A percentile compares a stretch with the other conserved stretches of the same genome.
phyloP scores from a whole-genome alignment of 2,888 invertebrate genomes.

The Folsomia manolachei region DNA sequence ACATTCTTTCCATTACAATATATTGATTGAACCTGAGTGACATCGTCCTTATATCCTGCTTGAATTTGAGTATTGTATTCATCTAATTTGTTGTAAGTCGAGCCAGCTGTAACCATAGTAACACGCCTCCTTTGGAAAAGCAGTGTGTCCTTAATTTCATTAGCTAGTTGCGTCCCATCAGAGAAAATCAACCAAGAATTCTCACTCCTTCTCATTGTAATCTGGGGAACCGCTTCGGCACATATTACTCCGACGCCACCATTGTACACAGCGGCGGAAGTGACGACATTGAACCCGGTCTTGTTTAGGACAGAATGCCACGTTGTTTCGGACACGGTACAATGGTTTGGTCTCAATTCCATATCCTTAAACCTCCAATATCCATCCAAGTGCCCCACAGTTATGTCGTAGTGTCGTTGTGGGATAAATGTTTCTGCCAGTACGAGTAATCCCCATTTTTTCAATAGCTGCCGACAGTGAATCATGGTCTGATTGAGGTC shows the following conservation, averaged over 20 bases:
- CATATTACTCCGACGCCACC: background rate
- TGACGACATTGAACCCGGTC: background rate
- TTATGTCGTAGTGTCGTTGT: background rate
- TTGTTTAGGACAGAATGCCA: background rate
- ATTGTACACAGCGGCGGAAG: background rate
- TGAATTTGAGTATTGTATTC: background rate
- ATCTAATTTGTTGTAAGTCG: background rate
- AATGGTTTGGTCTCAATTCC: slow-evolving; percentile 23
- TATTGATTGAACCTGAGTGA: background rate
- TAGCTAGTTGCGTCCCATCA: background rate
- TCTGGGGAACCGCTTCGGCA: background rate
- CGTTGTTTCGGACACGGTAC: background rate
- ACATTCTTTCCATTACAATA: too few relatives aligned
- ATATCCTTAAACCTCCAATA: slow-evolving; percentile 24
- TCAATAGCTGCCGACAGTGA: slow-evolving; percentile 15
- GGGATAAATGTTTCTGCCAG: slow-evolving; percentile 13
- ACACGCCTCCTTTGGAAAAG: background rate
- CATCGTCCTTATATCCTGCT: background rate
- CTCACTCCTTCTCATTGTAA: background rate
- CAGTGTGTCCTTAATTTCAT: background rate
- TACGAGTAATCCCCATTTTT: background rate
- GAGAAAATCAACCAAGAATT: background rate
- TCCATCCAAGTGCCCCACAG: slow-evolving; percentile 20
- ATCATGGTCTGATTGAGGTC: slow-evolving; percentile 16
- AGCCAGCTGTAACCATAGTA: background rate